A percentile compares a stretch with the other conserved stretches of the same genome.
These are phyloP conservation scores for Drosophila baimaii DNA, from an alignment of 1,140 invertebrate genomes.

Conservation along the genomic window DNA sequence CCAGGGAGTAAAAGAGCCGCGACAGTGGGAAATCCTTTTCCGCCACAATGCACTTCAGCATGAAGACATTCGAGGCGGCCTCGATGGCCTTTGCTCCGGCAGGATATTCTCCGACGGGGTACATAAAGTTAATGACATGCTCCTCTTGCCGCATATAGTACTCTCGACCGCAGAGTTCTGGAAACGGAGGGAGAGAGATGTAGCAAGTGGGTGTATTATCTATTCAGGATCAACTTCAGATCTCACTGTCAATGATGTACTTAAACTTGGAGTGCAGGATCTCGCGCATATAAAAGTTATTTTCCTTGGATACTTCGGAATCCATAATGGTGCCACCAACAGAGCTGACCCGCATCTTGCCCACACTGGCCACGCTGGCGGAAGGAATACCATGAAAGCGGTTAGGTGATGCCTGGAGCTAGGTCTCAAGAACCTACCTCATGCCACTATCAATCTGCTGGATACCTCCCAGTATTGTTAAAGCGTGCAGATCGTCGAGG, in stretches of 20 bases:
- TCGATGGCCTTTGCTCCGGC: slow-evolving; percentile 1
- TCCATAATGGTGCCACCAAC: slow-evolving; percentile 21
- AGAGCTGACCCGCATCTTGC: slow-evolving; percentile 44
- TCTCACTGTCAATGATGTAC: slow-evolving; percentile 57
- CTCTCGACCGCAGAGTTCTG: slow-evolving; percentile 36
- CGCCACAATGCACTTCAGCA: slow-evolving; percentile 48
- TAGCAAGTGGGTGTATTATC: neutral
- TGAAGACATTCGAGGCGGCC: slow-evolving; percentile 60
- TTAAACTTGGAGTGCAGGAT: slow-evolving; percentile 43
- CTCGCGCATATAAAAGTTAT: slow-evolving; percentile 44
- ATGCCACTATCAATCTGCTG: slow-evolving; percentile 38
- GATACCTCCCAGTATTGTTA: slow-evolving; percentile 52
- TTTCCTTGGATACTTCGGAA: neutral
- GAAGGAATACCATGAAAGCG: neutral
- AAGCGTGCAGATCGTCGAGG: slow-evolving; percentile 32
- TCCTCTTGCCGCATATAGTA: slow-evolving; percentile 43
- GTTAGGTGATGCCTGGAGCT: neutral
- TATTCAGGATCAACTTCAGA: neutral
- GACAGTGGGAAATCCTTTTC: slow-evolving; percentile 40
- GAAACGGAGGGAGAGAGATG: neutral
- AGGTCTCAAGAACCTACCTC: slow-evolving; percentile 31
- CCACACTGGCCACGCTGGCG: slow-evolving; percentile 49
- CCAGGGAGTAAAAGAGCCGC: slow-evolving; percentile 44
- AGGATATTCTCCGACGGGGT: neutral
- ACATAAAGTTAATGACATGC: slow-evolving; percentile 22